phyloP scores from a whole-genome alignment of 2,888 invertebrate genomes.

The Stegana nigrithorax region DNA sequence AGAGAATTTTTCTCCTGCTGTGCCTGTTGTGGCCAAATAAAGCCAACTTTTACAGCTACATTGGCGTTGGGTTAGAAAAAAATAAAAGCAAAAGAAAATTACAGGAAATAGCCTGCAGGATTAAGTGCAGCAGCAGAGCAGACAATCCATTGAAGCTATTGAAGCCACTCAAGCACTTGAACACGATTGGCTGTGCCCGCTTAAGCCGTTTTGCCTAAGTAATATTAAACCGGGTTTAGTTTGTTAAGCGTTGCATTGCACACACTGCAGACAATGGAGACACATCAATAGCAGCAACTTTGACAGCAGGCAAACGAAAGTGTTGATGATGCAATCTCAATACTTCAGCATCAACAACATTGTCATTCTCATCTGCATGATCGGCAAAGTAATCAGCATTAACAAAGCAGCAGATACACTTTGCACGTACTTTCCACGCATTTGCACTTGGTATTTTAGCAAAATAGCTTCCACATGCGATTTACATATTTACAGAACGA shows the following conservation, averaged over 20 bases:
- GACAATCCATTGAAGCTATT: not conserved
- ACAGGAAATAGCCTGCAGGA: slow-evolving; percentile 46
- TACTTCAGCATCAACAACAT: not conserved
- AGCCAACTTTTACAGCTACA: too few species aligned
- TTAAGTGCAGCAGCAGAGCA: slow-evolving; percentile 36
- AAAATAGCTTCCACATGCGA: slow-evolving; percentile 42
- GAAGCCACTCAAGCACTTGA: slow-evolving; percentile 39
- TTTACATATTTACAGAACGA: slow-evolving; percentile 54
- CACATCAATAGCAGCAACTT: not conserved
- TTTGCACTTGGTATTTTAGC: slow-evolving; percentile 46
- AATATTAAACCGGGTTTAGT: not conserved
- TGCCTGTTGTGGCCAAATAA: too few species aligned
- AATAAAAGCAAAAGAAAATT: slow-evolving; percentile 37
- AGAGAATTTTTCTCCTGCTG: slow-evolving; percentile 19
- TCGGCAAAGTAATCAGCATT: slow-evolving; percentile 44
- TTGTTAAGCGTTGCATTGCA: not conserved
- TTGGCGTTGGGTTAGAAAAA: not conserved
- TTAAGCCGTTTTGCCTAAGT: slow-evolving; percentile 19
- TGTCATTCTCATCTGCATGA: not conserved
- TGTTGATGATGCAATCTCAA: too few species aligned
- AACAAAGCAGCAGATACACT: too few species aligned
- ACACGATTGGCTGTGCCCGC: slow-evolving; percentile 46
- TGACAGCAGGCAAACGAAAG: not conserved
- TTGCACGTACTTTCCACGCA: slow-evolving; percentile 50
- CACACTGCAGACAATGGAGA: not conserved